Base-by-base conservation (phyloP, 2,797 vertebrate species). In the Sebastolobus altivelis region DNA sequence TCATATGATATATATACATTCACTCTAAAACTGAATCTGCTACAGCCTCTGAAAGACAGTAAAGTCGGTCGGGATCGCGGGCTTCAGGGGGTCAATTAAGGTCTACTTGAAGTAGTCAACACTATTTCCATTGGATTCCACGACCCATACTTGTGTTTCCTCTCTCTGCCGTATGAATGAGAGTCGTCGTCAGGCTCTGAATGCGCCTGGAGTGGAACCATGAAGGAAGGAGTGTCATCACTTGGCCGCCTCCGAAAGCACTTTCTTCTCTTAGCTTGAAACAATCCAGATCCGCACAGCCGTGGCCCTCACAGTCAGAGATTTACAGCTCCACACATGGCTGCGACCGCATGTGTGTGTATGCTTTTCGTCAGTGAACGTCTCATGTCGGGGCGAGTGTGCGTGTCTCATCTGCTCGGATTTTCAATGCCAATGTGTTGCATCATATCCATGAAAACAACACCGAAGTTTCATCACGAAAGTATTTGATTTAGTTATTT, bases 211-310 rank as follows among this genome's bases (percentile, higher is more conserved):
- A 58, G 77, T 63, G 49, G 62, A 72, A 49, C 65, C 33, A 4
- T n/a, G 73, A 25, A 59, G 71, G 43, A 27, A 54, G 65, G 31
- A 65, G 58, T 71, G 71, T 72, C 72, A 40, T 87, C 70, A 80
- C 76, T 87, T 84, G 84, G 84, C 83, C 69, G 65, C 66, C 46
- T 79, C 55, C 67, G 56, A 88, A 82, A 38, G 16, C 65, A 69
- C 71, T 87, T 77, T 89, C 70, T 85, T 78, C 79, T 73, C 76
- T 72, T 77, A 4, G 31, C 58, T 79, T 90, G 85, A 93, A 89
- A 86, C 81, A 89, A 63, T 85, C 85, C 89, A 92, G 91, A 91
- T 35, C 71, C 72, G 69, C 58, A 73, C 66, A 70, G 37, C 83
- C 59, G 18, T 75, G 72, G 77, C 69, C 65, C 68, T 72, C 74